These are phyloP conservation scores for Scartelaos histophorus DNA, from an alignment of 2,113 vertebrate species.

Conservation along the genomic window DNA sequence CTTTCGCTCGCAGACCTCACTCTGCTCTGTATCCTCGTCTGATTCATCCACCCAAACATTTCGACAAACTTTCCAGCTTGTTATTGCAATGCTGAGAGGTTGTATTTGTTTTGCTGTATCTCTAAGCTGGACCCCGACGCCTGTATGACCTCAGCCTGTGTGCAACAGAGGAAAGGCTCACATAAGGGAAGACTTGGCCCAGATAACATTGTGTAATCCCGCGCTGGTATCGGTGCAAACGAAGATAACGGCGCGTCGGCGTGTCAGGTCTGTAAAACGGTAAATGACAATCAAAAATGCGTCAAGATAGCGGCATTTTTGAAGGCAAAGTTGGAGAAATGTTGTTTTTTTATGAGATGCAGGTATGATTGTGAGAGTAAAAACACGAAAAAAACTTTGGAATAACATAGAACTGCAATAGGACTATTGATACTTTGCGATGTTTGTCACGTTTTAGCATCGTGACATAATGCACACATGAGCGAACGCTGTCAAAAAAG, in stretches of 20 bases:
- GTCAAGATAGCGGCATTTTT: conserved; percentile 34
- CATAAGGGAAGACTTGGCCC: conserved; percentile 28
- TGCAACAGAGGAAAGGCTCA: conserved; percentile 21
- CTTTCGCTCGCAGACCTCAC: conserved; percentile 17
- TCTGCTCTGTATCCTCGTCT: conserved; percentile 8
- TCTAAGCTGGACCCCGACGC: conserved; percentile 25
- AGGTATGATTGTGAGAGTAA: not conserved
- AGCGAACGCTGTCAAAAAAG: too few species aligned
- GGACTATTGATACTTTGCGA: too few species aligned
- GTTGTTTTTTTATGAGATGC: not conserved
- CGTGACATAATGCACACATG: too few species aligned
- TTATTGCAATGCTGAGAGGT: conserved; percentile 5
- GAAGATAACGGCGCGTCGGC: conserved; percentile 44
- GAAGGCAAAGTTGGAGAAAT: conserved; percentile 22
- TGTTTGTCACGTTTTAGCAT: too few species aligned
- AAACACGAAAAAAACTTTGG: conserved; percentile 27
- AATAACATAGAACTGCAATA: too few species aligned
- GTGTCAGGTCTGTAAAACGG: conserved; percentile 4
- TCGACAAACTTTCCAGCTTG: conserved; percentile 10
- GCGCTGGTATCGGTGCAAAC: conserved; percentile 34
- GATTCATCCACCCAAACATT: conserved; percentile 24
- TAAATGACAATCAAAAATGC: conserved; percentile 17
- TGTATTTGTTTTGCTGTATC: conserved; percentile 42
- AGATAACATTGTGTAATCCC: conserved; percentile 53
- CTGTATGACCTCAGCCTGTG: not conserved